Evolutionary conservation across 2,888 invertebrate genomes (phyloP).

Genomic region (Megamerina dolium): DNA sequence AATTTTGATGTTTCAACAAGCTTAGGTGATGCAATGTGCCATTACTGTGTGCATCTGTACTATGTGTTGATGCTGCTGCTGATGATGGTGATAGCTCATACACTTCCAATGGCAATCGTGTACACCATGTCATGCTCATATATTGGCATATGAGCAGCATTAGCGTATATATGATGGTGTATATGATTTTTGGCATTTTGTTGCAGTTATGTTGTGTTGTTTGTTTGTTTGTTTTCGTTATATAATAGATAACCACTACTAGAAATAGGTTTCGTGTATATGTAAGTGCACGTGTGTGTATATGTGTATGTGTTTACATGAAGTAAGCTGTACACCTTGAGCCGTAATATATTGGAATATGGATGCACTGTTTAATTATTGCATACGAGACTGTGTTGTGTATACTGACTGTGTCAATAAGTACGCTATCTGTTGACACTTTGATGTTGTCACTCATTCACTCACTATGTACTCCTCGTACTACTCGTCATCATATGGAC

Average conservation of each 20-base stretch:
- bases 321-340: too few relatives aligned
- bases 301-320: too few relatives aligned
- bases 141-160: conserved; percentile 28
- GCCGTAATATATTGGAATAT: too few relatives aligned
- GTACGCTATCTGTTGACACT: too few relatives aligned
- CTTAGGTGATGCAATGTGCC: not conserved
- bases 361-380: too few relatives aligned
- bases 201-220: not conserved
- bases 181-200: conserved; percentile 18
- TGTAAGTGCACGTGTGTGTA: not conserved
- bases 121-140: conserved; percentile 33
- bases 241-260: too few relatives aligned
- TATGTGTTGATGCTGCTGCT: conserved; percentile 15
- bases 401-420: too few relatives aligned
- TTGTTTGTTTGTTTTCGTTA: conserved; percentile 10
- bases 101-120: conserved; percentile 47
- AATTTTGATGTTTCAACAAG: conserved; percentile 28
- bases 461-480: too few relatives aligned
- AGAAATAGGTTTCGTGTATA: not conserved
- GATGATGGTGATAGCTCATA: conserved; percentile 40
- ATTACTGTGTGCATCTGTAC: conserved; percentile 1
- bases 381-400: too few relatives aligned
- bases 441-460: too few relatives aligned
- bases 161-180: too few relatives aligned
- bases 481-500: too few relatives aligned